These are phyloP conservation scores for Phalacrocorax aristotelis DNA, from an alignment of 2,113 vertebrate species.

Conservation along the genomic window DNA sequence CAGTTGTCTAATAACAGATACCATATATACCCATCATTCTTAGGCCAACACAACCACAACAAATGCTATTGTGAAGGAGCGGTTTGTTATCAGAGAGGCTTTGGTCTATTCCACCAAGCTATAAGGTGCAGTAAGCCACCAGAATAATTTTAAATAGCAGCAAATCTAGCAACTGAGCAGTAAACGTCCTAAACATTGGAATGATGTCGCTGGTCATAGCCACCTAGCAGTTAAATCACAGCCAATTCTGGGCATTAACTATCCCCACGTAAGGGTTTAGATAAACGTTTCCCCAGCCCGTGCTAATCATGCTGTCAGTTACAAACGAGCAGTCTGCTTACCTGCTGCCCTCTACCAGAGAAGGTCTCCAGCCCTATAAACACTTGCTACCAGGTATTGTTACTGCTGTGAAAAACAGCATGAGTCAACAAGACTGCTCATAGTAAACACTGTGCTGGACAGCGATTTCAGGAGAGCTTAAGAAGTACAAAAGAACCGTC, in stretches of 20 bases:
- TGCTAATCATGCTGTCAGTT: not conserved
- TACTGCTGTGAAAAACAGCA: not conserved
- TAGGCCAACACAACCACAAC: not conserved
- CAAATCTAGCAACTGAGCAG: not conserved
- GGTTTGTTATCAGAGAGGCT: not conserved
- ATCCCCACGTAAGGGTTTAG: not conserved
- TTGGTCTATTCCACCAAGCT: not conserved
- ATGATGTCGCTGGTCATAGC: not conserved
- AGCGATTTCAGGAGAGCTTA: not conserved
- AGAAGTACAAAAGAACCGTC: not conserved
- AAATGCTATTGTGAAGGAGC: not conserved
- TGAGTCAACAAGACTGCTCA: not conserved
- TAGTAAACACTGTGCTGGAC: not conserved
- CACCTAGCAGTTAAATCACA: constrained; percentile 20
- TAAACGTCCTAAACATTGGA: constrained; percentile 6
- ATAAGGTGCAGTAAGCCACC: not conserved
- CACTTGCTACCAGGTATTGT: not conserved
- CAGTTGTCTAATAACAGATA: not conserved
- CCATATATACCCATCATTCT: not conserved
- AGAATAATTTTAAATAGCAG: constrained; percentile 14
- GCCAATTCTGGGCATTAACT: not conserved
- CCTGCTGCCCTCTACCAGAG: not conserved
- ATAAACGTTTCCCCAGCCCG: not conserved
- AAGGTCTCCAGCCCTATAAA: constrained; percentile 38
- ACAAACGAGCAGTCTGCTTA: not conserved